Evolutionary conservation across 2,888 invertebrate genomes (phyloP), one percentile per base, ranked within the genome.

Genomic region (Mantis religiosa): DNA sequence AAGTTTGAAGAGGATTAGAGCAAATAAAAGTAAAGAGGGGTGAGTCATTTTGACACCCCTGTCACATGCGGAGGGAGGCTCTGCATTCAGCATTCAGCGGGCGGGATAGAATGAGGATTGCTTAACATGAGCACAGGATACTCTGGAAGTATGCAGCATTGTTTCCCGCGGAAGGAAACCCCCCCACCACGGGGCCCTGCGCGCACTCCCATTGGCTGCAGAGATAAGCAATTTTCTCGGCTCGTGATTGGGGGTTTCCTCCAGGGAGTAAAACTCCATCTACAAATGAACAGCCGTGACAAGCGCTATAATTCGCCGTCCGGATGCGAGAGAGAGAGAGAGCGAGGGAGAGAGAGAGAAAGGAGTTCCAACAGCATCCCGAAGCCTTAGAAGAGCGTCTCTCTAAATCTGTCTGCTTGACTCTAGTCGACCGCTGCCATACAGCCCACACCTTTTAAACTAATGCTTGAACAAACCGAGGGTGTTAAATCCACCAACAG

Each of bases 281-380:
- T 95, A 95, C 95, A 95, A 95, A 95, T 95, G 95, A 95, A 95
- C 95, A 95, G 94, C 94, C 95, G 95, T 95, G 95, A 95, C 95
- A 95, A 95, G 95, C 94, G 95, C 95, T 94, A 95, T 95, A 95
- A 95, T 95, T 95, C 94, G 94, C 94, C 94, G 93, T 92, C 92
- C 92, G 93, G 92, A 92, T 90, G 89, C 89, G 89, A 90, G 89
- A 71, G 89, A 88, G 88, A 88, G 86, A 82, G 84, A 88, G 87
- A 82, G 87, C 71, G 87, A 89, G 83, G 86, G 27, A 85, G 85
- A 85, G 20, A 27, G 85, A 41, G 85, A n/a, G 47, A 27, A 71
- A 71, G 54, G 54, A 71, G 54, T 71, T 71, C 54, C 54, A 71
- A 25, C 54, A 71, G 25, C 54, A 71, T 71, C 54, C 54, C 54